Conservation (phyloP, 2,888 invertebrate species). For the Tyria jacobaeae region DNA sequence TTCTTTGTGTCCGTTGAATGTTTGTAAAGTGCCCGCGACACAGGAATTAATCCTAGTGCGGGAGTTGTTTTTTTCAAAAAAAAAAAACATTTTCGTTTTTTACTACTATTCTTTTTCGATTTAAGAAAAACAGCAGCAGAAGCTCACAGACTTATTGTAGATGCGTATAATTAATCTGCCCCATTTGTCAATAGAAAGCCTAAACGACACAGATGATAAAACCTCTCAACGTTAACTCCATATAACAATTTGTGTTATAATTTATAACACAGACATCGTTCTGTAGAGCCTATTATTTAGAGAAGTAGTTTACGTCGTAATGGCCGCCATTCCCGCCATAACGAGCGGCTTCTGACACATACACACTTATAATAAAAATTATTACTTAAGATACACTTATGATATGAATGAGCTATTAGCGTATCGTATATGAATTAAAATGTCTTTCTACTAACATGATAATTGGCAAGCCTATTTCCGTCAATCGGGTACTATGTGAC, state of each 20-base stretch:
- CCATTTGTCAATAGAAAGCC: background rate
- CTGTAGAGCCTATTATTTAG: constrained; percentile 59
- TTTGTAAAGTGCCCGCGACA: too few species aligned
- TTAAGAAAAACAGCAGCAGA: too few species aligned
- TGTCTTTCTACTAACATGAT: too few species aligned
- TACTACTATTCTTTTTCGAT: too few species aligned
- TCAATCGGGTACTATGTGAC: too few species aligned
- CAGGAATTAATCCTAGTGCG: too few species aligned
- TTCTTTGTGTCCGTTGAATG: too few species aligned
- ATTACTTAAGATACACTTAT: constrained; percentile 29
- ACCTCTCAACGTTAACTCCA: constrained; percentile 23
- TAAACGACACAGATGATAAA: background rate
- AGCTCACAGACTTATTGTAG: too few species aligned
- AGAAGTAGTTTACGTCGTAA: constrained; percentile 61
- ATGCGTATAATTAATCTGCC: too few species aligned
- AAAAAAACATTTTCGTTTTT: too few species aligned
- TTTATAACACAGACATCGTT: constrained; percentile 36
- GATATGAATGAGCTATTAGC: constrained; percentile 42
- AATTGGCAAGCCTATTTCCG: too few species aligned
- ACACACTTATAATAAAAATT: constrained; percentile 48
- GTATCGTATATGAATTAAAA: constrained; percentile 45
- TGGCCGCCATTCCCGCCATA: constrained; percentile 55
- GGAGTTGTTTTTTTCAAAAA: too few species aligned
- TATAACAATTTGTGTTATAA: constrained; percentile 37
- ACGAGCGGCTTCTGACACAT: constrained; percentile 51